Evolutionary conservation across 2,113 vertebrate species (phyloP).

Genomic region (Heterotis niloticus): DNA sequence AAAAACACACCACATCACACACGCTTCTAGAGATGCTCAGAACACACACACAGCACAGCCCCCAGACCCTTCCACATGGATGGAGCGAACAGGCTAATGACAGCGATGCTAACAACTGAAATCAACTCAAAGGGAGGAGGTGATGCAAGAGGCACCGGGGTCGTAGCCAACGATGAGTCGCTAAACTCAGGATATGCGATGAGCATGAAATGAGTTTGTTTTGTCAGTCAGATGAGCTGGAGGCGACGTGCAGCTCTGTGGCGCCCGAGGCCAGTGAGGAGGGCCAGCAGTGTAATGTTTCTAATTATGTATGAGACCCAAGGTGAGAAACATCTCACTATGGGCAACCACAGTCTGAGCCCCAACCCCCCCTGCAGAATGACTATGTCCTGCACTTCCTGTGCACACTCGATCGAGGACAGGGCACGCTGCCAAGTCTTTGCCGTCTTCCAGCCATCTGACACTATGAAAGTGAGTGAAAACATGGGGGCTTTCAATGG

Average conservation of each 20-base stretch:
- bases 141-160: not conserved
- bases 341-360: not conserved
- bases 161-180: not conserved
- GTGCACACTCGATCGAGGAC: not conserved
- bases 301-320: not conserved
- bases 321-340: not conserved
- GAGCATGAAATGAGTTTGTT: not conserved
- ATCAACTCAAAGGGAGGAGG: not conserved
- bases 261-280: not conserved
- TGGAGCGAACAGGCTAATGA: not conserved
- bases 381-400: too few species aligned
- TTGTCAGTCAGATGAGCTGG: not conserved
- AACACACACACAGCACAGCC: not conserved
- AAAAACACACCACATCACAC: not conserved
- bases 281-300: not conserved
- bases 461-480: not conserved
- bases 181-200: not conserved
- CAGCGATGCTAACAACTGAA: slow-evolving; percentile 2
- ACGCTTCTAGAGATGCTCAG: not conserved
- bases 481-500: not conserved
- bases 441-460: not conserved
- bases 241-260: slow-evolving; percentile 2
- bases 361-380: not conserved
- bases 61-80: not conserved
- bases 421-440: not conserved